These are phyloP conservation scores for Prietella phreatophila DNA, from an alignment of 2,113 vertebrate species.

Conservation along the genomic window DNA sequence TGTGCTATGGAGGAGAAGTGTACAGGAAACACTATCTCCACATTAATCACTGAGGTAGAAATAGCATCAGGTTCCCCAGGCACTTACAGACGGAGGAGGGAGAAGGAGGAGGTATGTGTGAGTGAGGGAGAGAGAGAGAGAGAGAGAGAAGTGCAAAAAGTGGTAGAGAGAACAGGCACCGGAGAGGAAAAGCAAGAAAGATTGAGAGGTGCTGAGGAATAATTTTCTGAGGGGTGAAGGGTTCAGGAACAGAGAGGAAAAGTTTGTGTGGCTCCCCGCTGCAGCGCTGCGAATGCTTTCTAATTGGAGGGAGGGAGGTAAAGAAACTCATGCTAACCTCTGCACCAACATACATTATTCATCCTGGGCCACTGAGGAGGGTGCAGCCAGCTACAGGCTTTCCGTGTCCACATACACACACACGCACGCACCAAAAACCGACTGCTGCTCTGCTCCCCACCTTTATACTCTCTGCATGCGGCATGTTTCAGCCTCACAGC, in stretches of 20 bases:
- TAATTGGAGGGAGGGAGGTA: slow-evolving; percentile 52
- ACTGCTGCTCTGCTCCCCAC: background rate
- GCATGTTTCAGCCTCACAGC: background rate
- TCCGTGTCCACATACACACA: background rate
- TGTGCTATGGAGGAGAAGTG: slow-evolving; percentile 3
- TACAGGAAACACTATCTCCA: slow-evolving; percentile 44
- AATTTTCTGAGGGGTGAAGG: slow-evolving; percentile 2
- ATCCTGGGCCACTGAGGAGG: slow-evolving; percentile 42
- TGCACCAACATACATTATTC: slow-evolving; percentile 50
- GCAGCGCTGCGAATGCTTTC: slow-evolving; percentile 44
- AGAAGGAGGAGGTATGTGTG: background rate
- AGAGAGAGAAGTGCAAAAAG: background rate
- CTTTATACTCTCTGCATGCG: background rate
- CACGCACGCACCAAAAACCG: slow-evolving; percentile 1
- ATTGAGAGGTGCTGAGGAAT: slow-evolving; percentile 23
- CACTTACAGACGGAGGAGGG: background rate
- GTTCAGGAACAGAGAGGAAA: slow-evolving; percentile 14
- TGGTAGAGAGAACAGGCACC: background rate
- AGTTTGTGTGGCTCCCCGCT: background rate
- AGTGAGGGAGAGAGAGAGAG: slow-evolving; percentile 23
- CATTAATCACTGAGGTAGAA: slow-evolving; percentile 54
- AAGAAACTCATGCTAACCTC: slow-evolving; percentile 51
- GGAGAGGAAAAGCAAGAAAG: background rate
- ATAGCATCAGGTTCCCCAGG: slow-evolving; percentile 49
- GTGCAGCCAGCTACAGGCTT: background rate